These are phyloP conservation scores for Rhegmatorhina hoffmannsi DNA, from an alignment of 2,113 vertebrate species.

Conservation along the genomic window DNA sequence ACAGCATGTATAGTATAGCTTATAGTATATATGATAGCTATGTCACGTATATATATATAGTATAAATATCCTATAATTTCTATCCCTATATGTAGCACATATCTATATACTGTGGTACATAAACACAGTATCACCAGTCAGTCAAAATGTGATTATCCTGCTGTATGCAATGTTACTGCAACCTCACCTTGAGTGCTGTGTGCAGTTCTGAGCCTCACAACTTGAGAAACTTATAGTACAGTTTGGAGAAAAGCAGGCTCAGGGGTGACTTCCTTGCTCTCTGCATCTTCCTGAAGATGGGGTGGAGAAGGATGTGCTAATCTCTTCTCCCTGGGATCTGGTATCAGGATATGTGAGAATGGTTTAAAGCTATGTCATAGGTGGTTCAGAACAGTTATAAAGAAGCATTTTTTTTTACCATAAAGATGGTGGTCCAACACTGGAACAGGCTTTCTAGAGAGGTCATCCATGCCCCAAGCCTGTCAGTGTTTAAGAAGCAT, in stretches of 20 bases:
- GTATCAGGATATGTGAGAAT: not conserved
- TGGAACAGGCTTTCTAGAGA: not conserved
- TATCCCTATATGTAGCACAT: not conserved
- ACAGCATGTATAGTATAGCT: not conserved
- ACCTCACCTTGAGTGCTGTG: not conserved
- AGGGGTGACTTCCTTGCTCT: not conserved
- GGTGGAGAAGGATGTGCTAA: not conserved
- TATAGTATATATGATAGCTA: not conserved
- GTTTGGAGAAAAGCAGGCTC: not conserved
- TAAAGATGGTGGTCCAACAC: not conserved
- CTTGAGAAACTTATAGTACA: not conserved
- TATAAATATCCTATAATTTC: not conserved
- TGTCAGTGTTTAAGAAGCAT: not conserved
- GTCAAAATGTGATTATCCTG: not conserved
- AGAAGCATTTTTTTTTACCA: not conserved
- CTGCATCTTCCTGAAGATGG: not conserved
- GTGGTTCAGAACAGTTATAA: not conserved
- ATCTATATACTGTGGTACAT: not conserved
- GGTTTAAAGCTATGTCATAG: no score
- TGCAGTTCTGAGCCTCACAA: not conserved
- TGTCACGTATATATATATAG: not conserved
- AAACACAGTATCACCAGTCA: not conserved
- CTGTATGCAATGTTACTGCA: not conserved
- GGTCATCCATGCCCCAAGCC: accelerated
- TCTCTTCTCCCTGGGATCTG: not conserved